Percentiles rank a stretch among this genome's conserved stretches.
These are phyloP conservation scores for Hypotaenidia philippensis DNA, from an alignment of 2,797 vertebrate genomes.

Conservation along the genomic window DNA sequence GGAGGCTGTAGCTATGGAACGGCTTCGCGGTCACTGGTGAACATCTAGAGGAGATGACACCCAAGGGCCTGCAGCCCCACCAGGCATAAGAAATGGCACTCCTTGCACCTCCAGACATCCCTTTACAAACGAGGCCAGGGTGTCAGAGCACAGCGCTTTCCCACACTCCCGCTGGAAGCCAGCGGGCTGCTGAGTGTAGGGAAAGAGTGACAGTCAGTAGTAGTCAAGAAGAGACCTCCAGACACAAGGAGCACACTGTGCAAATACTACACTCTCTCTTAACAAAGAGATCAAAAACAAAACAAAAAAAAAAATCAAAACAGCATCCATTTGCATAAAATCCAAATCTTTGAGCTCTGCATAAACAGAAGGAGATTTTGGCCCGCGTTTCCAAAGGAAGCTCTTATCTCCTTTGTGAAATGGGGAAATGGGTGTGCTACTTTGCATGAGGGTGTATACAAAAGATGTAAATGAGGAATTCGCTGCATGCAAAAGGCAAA, in stretches of 20 bases:
- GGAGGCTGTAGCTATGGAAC: neutral
- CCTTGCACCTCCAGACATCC: neutral
- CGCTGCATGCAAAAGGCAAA: conserved; percentile 87
- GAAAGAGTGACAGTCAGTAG: neutral
- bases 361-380: conserved; percentile 79
- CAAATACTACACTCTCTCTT: conserved; percentile 56
- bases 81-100: neutral
- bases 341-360: conserved; percentile 75
- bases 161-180: conserved; percentile 22
- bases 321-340: conserved; percentile 79
- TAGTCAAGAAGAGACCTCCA: neutral
- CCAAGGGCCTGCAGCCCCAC: neutral
- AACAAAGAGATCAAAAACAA: conserved; percentile 59
- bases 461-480: conserved; percentile 91
- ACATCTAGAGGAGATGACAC: neutral
- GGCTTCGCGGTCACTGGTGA: neutral
- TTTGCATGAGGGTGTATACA: conserved; percentile 90
- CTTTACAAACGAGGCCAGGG: neutral
- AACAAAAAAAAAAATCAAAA: conserved; percentile 47
- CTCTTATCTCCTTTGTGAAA: conserved; percentile 79
- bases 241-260: conserved; percentile 6
- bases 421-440: conserved; percentile 83
- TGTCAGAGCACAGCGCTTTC: neutral
- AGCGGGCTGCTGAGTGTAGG: neutral
- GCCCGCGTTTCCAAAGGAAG: conserved; percentile 78